Percentiles rank a stretch among this genome's conserved stretches.
Evolutionary conservation across 2,797 vertebrate species (phyloP).

Genomic region (Myotis pilosus): DNA sequence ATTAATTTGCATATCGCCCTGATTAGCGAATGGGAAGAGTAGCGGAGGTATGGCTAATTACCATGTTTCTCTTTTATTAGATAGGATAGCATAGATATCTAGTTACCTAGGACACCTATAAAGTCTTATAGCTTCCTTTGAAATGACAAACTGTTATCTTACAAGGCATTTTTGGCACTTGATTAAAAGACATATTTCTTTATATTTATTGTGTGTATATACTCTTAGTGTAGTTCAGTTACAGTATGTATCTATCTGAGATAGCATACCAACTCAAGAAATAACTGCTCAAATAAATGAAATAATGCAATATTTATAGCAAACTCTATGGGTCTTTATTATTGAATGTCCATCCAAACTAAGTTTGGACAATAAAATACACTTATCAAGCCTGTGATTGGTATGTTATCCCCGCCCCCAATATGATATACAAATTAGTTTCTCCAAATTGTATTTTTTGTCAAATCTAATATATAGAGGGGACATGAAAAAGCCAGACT

Average conservation of each 20-base stretch:
- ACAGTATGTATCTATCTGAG: not conserved
- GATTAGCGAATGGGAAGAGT: no score
- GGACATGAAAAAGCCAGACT: not conserved
- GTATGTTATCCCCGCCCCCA: not conserved
- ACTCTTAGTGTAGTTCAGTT: not conserved
- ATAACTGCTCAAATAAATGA: not conserved
- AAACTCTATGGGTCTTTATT: not conserved
- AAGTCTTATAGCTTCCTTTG: not conserved
- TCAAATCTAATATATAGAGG: not conserved
- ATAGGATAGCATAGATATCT: not conserved
- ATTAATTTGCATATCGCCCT: no score
- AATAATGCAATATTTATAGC: not conserved
- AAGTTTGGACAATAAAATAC: not conserved
- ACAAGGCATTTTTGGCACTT: not conserved
- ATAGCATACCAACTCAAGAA: not conserved
- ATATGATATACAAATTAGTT: not conserved
- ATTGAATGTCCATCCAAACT: not conserved
- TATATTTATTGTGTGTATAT: accelerated
- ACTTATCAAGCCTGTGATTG: not conserved
- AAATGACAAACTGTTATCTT: not conserved
- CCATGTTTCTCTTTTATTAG: no score
- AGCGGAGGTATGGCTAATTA: no score
- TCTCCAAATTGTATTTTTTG: not conserved
- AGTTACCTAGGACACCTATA: not conserved
- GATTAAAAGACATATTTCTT: not conserved